Evolutionary conservation across 2,113 vertebrate genomes (phyloP).

Genomic region (Cygnus buccinator): DNA sequence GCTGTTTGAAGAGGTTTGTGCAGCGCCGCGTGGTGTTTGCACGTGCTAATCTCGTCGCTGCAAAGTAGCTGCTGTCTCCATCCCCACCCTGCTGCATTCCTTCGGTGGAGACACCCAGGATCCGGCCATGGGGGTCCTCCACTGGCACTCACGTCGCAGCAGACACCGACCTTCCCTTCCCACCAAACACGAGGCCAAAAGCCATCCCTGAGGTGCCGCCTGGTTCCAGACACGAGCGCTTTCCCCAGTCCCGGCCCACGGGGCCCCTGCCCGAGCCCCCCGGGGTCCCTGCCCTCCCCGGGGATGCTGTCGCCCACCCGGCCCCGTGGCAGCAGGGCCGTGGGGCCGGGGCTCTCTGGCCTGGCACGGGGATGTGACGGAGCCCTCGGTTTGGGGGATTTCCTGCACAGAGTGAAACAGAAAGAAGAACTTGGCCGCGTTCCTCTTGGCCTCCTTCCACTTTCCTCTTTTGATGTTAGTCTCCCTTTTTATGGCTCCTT

Average conservation of each 20-base stretch:
- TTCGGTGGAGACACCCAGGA: accelerated
- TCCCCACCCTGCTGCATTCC: neutral
- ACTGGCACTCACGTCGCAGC: accelerated
- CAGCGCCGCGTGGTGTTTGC: accelerated
- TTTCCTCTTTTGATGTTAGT: neutral
- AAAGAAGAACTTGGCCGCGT: neutral
- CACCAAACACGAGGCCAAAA: accelerated
- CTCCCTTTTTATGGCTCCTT: neutral
- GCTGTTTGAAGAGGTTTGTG: neutral
- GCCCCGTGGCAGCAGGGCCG: accelerated
- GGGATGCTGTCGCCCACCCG: accelerated
- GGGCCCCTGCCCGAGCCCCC: no score
- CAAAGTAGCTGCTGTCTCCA: neutral
- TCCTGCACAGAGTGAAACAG: accelerated
- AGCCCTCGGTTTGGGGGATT: neutral
- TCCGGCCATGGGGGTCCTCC: neutral
- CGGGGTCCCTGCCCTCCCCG: accelerated
- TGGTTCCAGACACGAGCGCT: accelerated
- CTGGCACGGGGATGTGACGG: neutral
- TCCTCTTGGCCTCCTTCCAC: constrained; percentile 18
- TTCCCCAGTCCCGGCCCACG: neutral
- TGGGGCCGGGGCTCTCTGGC: accelerated
- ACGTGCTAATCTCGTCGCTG: accelerated
- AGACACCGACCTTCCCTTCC: neutral
- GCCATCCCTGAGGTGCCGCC: accelerated